Conservation (phyloP, 2,113 vertebrate species). For the Mugil cephalus region DNA sequence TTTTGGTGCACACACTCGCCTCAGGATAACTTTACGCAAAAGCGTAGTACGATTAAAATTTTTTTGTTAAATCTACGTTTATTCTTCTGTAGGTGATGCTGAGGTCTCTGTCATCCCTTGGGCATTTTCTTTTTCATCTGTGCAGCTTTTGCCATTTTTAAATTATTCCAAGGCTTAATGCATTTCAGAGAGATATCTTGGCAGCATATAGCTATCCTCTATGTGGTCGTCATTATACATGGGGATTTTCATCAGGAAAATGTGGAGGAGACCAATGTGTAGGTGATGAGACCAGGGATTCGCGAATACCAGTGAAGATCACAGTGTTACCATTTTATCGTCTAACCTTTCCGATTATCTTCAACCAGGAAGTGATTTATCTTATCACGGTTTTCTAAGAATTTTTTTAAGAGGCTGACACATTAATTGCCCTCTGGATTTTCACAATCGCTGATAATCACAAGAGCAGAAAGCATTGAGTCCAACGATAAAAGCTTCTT, state of each 20-base stretch:
- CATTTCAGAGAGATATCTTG: constrained; percentile 88
- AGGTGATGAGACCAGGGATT: constrained; percentile 48
- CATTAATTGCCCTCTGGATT: constrained; percentile 41
- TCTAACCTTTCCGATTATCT: constrained; percentile 51
- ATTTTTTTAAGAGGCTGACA: constrained; percentile 41
- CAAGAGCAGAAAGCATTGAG: constrained; percentile 19
- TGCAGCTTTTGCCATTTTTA: constrained; percentile 45
- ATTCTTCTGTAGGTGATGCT: constrained; percentile 64
- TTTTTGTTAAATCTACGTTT: constrained; percentile 62
- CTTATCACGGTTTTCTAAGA: constrained; percentile 34
- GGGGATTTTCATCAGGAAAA: constrained; percentile 84
- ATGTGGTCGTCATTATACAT: constrained; percentile 89
- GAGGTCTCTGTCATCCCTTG: constrained; percentile 63
- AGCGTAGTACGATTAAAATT: constrained; percentile 44
- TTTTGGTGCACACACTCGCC: constrained; percentile 44
- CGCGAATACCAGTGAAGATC: constrained; percentile 52
- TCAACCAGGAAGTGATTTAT: constrained; percentile 37
- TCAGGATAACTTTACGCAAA: constrained; percentile 64
- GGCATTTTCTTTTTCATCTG: constrained; percentile 47
- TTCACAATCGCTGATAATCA: constrained; percentile 25
- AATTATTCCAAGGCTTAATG: constrained; percentile 70
- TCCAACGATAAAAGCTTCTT: constrained; percentile 5
- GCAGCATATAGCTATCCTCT: constrained; percentile 87
- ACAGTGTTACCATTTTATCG: constrained; percentile 46
- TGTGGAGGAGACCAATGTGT: constrained; percentile 54